phyloP scores from a whole-genome alignment of 2,888 invertebrate genomes.

The Perdita meconis region DNA sequence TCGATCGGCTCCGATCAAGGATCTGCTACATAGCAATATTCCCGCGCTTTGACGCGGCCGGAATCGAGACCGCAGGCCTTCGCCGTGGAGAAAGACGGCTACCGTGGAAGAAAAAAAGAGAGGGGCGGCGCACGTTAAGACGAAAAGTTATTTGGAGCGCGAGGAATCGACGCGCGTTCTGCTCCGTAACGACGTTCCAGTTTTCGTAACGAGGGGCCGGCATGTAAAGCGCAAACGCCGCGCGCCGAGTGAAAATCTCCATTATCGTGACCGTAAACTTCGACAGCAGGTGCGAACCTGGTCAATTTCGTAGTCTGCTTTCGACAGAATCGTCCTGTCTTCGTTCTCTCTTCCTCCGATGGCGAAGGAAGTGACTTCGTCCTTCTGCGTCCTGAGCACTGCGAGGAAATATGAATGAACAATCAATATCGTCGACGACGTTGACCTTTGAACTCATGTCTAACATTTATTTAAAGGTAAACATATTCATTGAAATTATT shows the following conservation, averaged over 20 bases:
- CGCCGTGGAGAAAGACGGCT: not conserved
- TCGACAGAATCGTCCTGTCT: not conserved
- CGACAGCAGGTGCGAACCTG: slow-evolving; percentile 38
- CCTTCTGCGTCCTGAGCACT: not conserved
- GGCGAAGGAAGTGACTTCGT: too few relatives aligned
- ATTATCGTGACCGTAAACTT: slow-evolving; percentile 47
- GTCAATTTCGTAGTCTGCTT: slow-evolving; percentile 11
- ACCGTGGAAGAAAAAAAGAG: not conserved
- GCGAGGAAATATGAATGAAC: slow-evolving; percentile 50
- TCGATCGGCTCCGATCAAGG: too few relatives aligned
- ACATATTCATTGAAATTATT: too few relatives aligned
- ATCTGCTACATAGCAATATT: not conserved
- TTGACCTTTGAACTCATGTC: too few relatives aligned
- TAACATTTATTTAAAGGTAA: too few relatives aligned
- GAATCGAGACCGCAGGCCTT: slow-evolving; percentile 3
- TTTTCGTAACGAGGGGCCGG: slow-evolving; percentile 45
- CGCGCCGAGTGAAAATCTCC: slow-evolving; percentile 42
- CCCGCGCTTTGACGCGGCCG: not conserved
- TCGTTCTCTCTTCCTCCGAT: not conserved
- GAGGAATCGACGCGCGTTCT: slow-evolving; percentile 51
- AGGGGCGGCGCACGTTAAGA: slow-evolving; percentile 5
- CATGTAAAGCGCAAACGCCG: slow-evolving; percentile 30
- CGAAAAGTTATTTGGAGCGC: slow-evolving; percentile 45
- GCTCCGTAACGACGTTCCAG: slow-evolving; percentile 53
- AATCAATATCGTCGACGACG: slow-evolving; percentile 33